Conservation (phyloP, 2,888 invertebrate genomes). For the Corbicula japonica region DNA sequence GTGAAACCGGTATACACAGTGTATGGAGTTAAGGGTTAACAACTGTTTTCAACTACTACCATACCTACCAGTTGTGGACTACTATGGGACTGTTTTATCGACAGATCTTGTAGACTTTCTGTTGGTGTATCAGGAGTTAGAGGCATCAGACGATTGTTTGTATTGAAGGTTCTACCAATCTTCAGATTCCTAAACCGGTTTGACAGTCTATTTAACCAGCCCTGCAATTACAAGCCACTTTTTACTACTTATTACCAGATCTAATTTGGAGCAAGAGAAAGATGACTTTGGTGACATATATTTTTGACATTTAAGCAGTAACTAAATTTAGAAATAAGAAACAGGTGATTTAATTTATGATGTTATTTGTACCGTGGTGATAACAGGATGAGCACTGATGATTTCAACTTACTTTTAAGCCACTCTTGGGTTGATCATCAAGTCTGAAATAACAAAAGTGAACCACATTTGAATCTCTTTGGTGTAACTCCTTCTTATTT, state of each 20-base stretch:
- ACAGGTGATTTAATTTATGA: too few relatives aligned
- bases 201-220: conserved; percentile 85
- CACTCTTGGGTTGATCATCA: conserved; percentile 81
- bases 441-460: conserved; percentile 68
- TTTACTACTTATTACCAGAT: background rate
- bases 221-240: conserved; percentile 77
- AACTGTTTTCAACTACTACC: too few relatives aligned
- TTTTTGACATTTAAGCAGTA: too few relatives aligned
- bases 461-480: too few relatives aligned
- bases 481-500: too few relatives aligned
- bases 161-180: conserved; percentile 82
- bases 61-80: conserved; percentile 68
- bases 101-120: conserved; percentile 73
- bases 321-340: too few relatives aligned
- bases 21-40: too few relatives aligned
- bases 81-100: conserved; percentile 43
- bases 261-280: too few relatives aligned
- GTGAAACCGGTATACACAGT: too few relatives aligned
- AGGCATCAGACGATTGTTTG: conserved; percentile 79
- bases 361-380: background rate
- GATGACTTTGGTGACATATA: too few relatives aligned
- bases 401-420: conserved; percentile 74
- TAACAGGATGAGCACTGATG: background rate
- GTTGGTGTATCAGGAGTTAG: conserved; percentile 67
- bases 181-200: conserved; percentile 85